Base-by-base conservation (phyloP, 1,140 invertebrate genomes). In the Sesamia nonagrioides region DNA sequence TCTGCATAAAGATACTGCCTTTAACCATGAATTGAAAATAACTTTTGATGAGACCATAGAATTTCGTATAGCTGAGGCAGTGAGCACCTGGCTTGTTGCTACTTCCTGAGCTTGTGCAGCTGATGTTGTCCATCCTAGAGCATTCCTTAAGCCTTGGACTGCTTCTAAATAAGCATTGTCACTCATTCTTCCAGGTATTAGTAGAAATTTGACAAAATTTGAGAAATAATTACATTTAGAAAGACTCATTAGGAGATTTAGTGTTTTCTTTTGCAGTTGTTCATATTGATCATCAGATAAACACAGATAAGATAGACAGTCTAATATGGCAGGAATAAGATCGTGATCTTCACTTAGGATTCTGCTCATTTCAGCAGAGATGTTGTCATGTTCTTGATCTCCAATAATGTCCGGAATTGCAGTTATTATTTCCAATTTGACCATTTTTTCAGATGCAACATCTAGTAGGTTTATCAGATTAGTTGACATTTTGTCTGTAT, bases 371-470 rank as follows among this genome's bases (percentile, higher is more conserved):
- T 95, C 93, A 13, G 84, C 75, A 27, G 92, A 91, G 72, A 95
- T 89, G 71, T 88, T 91, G 11, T 93, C 88, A 85, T 95, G 91
- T 76, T 93, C 87, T 76, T 91, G 90, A 56, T 95, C 92, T 9
- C 91, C 91, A 35, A 95, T 86, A 18, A 95, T 93, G 80, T 95
- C 94, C 0, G 95, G 95, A n/a, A 95, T 91, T 13, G 93, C 90
- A 61, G 92, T 92, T 40, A 95, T 95, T 37, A 95, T 94, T 87
- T 95, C 93, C 21, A 95, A 76, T 21, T 87, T 87, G 1, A 94
- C 90, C 75, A 90, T 85, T 66, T 91, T 90, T 69, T 93, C 93
- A 40, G 87, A 82, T 50, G 93, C 86, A 15, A 95, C 87, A 84
- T 95, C 92, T 18, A 95, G 74, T 21, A 95, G 82, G 66, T 93